Conservation (phyloP, 2,113 vertebrate genomes). For the Paramormyrops kingsleyae region DNA sequence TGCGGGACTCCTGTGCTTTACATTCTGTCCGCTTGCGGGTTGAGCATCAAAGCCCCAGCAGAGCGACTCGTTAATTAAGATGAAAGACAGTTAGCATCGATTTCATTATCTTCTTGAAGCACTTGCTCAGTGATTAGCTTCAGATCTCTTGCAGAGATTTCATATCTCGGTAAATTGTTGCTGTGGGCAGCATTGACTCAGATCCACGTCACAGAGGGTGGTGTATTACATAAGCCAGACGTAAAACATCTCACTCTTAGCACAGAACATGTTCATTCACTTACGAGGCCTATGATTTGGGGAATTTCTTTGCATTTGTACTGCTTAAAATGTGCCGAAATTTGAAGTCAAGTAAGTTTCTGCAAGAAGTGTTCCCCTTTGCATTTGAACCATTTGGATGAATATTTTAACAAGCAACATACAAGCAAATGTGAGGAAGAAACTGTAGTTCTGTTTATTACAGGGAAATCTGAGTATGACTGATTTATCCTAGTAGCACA, state of each 20-base stretch:
- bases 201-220: not conserved
- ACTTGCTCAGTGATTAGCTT: conserved; percentile 19
- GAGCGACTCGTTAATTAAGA: conserved; percentile 8
- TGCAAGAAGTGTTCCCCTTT: not conserved
- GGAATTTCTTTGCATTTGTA: not conserved
- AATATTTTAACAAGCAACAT: not conserved
- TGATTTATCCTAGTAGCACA: not conserved
- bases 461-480: not conserved
- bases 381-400: not conserved
- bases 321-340: not conserved
- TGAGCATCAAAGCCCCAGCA: not conserved
- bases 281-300: not conserved
- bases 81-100: not conserved
- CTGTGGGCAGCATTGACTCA: not conserved
- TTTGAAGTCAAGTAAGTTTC: not conserved
- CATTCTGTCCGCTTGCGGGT: not conserved
- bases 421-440: not conserved
- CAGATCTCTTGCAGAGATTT: conserved; percentile 31
- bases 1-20: not conserved
- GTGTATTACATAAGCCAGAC: conserved; percentile 22
- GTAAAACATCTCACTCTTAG: not conserved
- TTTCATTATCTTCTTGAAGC: conserved; percentile 15
- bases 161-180: conserved; percentile 12
- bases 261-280: not conserved
- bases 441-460: not conserved